Evolutionary conservation across 1,140 invertebrate genomes (phyloP).

Genomic region (Nasonia vitripennis): DNA sequence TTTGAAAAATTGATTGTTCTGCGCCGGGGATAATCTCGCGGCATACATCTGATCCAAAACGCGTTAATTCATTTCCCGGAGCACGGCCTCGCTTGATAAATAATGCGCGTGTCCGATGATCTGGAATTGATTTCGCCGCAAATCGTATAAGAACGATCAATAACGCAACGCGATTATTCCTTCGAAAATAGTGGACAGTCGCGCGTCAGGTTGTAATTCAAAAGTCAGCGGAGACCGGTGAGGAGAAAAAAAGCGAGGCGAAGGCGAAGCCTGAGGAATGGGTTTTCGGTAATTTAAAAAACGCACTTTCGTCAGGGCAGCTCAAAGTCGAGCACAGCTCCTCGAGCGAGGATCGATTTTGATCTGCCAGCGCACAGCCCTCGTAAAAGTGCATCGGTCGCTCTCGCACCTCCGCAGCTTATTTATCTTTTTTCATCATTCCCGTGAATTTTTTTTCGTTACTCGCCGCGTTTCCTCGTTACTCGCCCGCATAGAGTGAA

Average conservation of each 20-base stretch:
- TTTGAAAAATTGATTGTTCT: constrained; percentile 26
- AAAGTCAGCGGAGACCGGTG: neutral
- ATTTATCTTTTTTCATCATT: constrained; percentile 42
- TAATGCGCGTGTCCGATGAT: neutral
- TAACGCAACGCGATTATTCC: neutral
- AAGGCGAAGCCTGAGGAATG: neutral
- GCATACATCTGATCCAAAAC: constrained; percentile 7
- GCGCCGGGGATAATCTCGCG: neutral
- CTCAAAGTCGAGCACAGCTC: neutral
- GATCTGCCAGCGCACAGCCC: neutral
- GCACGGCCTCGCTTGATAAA: neutral
- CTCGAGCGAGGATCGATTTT: constrained; percentile 25
- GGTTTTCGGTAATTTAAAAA: constrained; percentile 29
- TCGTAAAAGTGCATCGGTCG: constrained; percentile 35
- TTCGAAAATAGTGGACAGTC: no score
- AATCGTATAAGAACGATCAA: constrained; percentile 15
- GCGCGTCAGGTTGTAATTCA: neutral
- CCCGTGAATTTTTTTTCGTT: constrained; percentile 57
- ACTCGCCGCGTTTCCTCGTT: constrained; percentile 55
- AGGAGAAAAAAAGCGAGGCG: neutral
- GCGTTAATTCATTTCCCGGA: constrained; percentile 32
- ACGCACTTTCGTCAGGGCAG: constrained; percentile 6
- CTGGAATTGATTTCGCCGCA: constrained; percentile 25
- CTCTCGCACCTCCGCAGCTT: constrained; percentile 14
- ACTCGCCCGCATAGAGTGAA: constrained; percentile 40